Evolutionary conservation across 92 coral and sea anemone genomes (phyloP), one percentile per base, ranked within the genome.

Genomic region (Epizoanthus scotinus): DNA sequence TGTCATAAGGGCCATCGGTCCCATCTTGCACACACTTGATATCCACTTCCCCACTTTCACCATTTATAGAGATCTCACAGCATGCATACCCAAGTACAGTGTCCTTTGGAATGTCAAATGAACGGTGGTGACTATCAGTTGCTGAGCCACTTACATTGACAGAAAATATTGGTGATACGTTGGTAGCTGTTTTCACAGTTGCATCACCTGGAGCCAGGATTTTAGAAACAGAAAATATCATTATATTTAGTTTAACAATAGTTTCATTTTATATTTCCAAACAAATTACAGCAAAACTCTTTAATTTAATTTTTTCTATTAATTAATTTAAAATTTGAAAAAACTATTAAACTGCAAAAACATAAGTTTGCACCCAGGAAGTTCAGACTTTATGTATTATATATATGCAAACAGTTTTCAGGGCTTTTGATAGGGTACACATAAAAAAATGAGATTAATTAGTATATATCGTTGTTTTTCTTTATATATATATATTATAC

Each of bases 51-150:
- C 99, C 98, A 83, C 71, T 49, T 12, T 81, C 92, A 18, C 81
- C 84, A 57, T 80, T 87, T 71, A 89, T 56, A 13, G 61, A 67
- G 6, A 93, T 56, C 66, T 87, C 81, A 81, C 89, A 91, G 63
- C 99, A 96, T 34, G 87, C 88, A 84, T 85, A 96, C 3, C 92
- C 99, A 54, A 96, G 71, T 38, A 91, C 87, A 19, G 99, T 96
- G 49, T 87, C 92, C 42, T 27, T 83, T 19, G 99, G 98, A 19
- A 96, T 92, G 78, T 85, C 86, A 82, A 73, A 96, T 17, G 94
- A 90, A 27, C 91, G 89, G 78, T 93, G 99, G 70, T 89, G 98
- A 22, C 78, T 70, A 59, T 69, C 89, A 42, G 86, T 74, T 18
- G 87, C 84, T 29, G 96, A 83, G 18, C 91, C 99, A 72, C 72